Evolutionary conservation across 1,140 invertebrate genomes (phyloP), one percentile per base, ranked within the genome.

Genomic region (Orchestia grillus): DNA sequence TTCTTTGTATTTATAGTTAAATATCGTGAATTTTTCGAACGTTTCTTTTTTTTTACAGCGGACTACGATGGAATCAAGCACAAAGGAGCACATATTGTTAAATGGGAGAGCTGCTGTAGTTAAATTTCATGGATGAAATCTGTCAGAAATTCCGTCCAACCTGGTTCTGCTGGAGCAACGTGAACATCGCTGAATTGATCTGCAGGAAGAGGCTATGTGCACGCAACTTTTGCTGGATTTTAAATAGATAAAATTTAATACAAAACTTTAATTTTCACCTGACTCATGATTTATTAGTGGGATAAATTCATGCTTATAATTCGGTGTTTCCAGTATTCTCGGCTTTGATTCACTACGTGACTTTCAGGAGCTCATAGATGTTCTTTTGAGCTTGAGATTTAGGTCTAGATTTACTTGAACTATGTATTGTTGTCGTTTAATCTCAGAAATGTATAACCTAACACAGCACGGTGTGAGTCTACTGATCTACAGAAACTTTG

Each of bases 21-120:
- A 47, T 4, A 95, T 62, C 16, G 42, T 57, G 28, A 44, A 45
- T 23, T 16, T 28, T 3, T 57, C 42, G 45, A 16, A 95, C 28
- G 43, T 43, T 53, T 62, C 44, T 53, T n/a, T 62, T 87, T 44
- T 77, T 88, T 77, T 57, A 3, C 96, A 96, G 96, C 96, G 47
- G 96, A 96, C 96, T 96, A 44, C 87, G 94, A n/a, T 41, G 96
- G 96, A 0, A 88, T 96, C 42, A n/a, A 41, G 42, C n/a, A 42
- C 4, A 95, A 88, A 42, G 96, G 96, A 11, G n/a, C 3, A 0
- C 94, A 96, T 53, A 87, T 91, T 0, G 96, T 95, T 11, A 96
- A 96, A 44, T 96, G 96, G 96, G 87, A 95, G 88, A 95, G 53
- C 95, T 96, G 96, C 95, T 96, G 96, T 47, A 90, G 43, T 41